A percentile compares a stretch with the other conserved stretches of the same genome.
Evolutionary conservation across 2,113 vertebrate genomes (phyloP).

Genomic region (Entelurus aequoreus): DNA sequence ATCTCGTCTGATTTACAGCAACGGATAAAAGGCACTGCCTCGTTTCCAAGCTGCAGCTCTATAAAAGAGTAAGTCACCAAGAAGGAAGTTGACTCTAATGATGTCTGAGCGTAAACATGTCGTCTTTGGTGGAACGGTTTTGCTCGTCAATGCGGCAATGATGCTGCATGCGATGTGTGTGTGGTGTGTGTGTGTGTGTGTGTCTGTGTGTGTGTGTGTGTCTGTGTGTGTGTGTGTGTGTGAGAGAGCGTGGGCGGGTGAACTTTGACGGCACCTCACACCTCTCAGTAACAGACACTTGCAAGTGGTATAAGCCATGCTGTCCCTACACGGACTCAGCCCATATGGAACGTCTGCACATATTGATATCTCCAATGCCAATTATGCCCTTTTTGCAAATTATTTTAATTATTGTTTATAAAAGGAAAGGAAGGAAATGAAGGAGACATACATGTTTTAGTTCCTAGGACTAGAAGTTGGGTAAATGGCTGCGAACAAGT

Average conservation of each 20-base stretch:
- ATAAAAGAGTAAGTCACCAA: background rate
- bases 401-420: too few relatives aligned
- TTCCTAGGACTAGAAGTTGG: too few relatives aligned
- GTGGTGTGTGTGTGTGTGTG: background rate
- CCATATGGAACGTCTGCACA: too few relatives aligned
- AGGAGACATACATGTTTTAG: too few relatives aligned
- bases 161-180: slow-evolving; percentile 2
- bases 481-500: too few relatives aligned
- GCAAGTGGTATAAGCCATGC: background rate
- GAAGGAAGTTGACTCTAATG: background rate
- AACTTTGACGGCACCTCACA: background rate
- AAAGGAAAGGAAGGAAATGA: too few relatives aligned
- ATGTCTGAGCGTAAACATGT: background rate
- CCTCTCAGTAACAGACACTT: background rate
- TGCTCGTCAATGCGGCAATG: slow-evolving; percentile 1
- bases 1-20: background rate
- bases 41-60: background rate
- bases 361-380: too few relatives aligned
- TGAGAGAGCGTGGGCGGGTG: background rate
- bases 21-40: background rate
- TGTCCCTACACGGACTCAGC: background rate
- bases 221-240: too few relatives aligned
- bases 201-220: background rate
- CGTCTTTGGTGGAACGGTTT: slow-evolving; percentile 1
- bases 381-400: too few relatives aligned